These are phyloP conservation scores for Brenthis daphne DNA, from an alignment of 2,888 invertebrate genomes.

Conservation along the genomic window DNA sequence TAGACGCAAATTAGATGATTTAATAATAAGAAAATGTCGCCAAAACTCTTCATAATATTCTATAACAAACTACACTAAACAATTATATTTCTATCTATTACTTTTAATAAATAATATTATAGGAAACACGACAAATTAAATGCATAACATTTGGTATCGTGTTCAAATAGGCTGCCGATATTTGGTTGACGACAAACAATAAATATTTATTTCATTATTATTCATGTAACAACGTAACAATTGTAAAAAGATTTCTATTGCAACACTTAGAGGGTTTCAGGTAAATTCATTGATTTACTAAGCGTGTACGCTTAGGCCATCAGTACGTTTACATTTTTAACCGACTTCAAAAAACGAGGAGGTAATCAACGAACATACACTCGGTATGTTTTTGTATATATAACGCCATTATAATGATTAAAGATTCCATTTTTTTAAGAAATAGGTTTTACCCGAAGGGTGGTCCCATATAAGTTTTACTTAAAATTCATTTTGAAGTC, in stretches of 20 bases:
- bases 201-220: slow-evolving; percentile 34
- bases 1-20: not conserved
- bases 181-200: slow-evolving; percentile 39
- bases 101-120: slow-evolving; percentile 43
- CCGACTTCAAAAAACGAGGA: too few species aligned
- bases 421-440: too few species aligned
- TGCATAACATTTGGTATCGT: slow-evolving; percentile 64
- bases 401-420: too few species aligned
- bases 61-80: slow-evolving; percentile 41
- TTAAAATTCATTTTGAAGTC: too few species aligned
- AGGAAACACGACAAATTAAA: slow-evolving; percentile 52
- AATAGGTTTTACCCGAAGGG: too few species aligned
- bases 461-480: too few species aligned
- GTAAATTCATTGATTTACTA: slow-evolving; percentile 1
- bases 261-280: slow-evolving; percentile 25
- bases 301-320: slow-evolving; percentile 15
- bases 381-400: too few species aligned
- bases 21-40: slow-evolving; percentile 42
- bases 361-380: too few species aligned
- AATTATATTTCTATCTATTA: slow-evolving; percentile 42
- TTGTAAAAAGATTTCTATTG: slow-evolving; percentile 42
- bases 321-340: not conserved
- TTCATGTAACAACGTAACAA: slow-evolving; percentile 39
- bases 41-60: slow-evolving; percentile 39
- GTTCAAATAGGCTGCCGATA: slow-evolving; percentile 37